These are phyloP conservation scores for Atherinosoma microstoma DNA, from an alignment of 2,797 vertebrate species.

Conservation along the genomic window DNA sequence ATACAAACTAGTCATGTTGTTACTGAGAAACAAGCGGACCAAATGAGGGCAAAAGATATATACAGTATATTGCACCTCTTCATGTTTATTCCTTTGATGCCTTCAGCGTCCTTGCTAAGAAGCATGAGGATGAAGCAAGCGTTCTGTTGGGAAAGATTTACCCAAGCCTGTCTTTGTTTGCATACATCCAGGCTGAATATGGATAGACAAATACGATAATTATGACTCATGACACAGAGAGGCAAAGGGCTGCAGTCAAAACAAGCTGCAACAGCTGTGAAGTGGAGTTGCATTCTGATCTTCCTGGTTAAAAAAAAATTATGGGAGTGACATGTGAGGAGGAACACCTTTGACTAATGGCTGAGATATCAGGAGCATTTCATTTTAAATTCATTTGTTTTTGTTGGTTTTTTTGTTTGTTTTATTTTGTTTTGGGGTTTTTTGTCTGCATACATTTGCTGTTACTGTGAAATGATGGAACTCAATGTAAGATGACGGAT, in stretches of 20 bases:
- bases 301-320: slow-evolving; percentile 37
- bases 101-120: slow-evolving; percentile 10
- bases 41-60: background rate
- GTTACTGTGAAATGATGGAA: no score
- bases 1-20: slow-evolving; percentile 4
- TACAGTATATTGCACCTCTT: background rate
- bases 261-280: slow-evolving; percentile 63
- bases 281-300: slow-evolving; percentile 37
- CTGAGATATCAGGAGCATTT: no score
- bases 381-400: no score
- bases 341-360: no score
- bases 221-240: slow-evolving; percentile 62
- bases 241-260: slow-evolving; percentile 64
- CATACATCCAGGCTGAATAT: slow-evolving; percentile 30
- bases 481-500: no score
- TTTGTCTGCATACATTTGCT: no score
- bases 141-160: slow-evolving; percentile 52
- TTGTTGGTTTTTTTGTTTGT: no score
- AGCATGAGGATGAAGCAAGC: slow-evolving; percentile 50
- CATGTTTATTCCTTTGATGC: slow-evolving; percentile 12
- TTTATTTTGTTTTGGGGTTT: no score
- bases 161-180: slow-evolving; percentile 45
- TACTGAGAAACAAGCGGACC: slow-evolving; percentile 7
- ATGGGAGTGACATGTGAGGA: slow-evolving; percentile 24
- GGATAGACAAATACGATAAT: slow-evolving; percentile 63